These are phyloP conservation scores for Pogonophryne albipinna DNA, from an alignment of 2,797 vertebrate species.

Conservation along the genomic window DNA sequence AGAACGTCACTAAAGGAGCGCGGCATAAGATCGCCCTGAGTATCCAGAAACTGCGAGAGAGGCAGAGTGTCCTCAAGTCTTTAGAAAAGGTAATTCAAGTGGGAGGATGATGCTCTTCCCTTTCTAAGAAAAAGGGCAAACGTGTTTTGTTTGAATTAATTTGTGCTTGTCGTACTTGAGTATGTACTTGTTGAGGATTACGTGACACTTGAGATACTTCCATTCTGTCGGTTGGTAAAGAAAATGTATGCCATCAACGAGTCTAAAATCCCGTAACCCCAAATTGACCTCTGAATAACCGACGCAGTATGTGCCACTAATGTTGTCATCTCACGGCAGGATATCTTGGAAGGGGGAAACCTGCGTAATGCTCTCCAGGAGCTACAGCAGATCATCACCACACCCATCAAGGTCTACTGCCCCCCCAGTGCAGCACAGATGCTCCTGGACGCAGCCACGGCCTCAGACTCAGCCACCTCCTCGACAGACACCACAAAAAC, in stretches of 20 bases:
- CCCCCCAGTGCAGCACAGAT: slow-evolving; percentile 78
- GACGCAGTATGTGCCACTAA: neutral
- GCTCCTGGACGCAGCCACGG: slow-evolving; percentile 60
- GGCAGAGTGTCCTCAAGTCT: slow-evolving; percentile 92
- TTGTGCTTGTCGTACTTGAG: slow-evolving; percentile 1
- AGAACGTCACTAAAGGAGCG: slow-evolving; percentile 98
- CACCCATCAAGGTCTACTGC: slow-evolving; percentile 92
- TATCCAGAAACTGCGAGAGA: slow-evolving; percentile 95
- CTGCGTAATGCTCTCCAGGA: slow-evolving; percentile 94
- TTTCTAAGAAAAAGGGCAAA: neutral
- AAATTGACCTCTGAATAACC: neutral
- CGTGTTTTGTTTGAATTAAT: slow-evolving; percentile 8
- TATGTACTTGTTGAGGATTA: slow-evolving; percentile 6
- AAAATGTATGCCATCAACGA: neutral
- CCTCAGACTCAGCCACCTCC: slow-evolving; percentile 63
- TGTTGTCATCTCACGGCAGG: slow-evolving; percentile 75
- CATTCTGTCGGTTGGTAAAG: neutral
- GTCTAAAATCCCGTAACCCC: neutral
- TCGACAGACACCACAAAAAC: slow-evolving; percentile 79
- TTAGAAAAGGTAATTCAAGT: slow-evolving; percentile 91
- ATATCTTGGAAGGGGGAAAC: slow-evolving; percentile 96
- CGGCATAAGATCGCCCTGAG: slow-evolving; percentile 97
- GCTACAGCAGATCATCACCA: slow-evolving; percentile 94
- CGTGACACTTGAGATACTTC: slow-evolving; percentile 26
- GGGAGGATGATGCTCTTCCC: slow-evolving; percentile 4